These are phyloP conservation scores for Tauraco erythrolophus DNA, from an alignment of 2,113 vertebrate genomes.

Conservation along the genomic window DNA sequence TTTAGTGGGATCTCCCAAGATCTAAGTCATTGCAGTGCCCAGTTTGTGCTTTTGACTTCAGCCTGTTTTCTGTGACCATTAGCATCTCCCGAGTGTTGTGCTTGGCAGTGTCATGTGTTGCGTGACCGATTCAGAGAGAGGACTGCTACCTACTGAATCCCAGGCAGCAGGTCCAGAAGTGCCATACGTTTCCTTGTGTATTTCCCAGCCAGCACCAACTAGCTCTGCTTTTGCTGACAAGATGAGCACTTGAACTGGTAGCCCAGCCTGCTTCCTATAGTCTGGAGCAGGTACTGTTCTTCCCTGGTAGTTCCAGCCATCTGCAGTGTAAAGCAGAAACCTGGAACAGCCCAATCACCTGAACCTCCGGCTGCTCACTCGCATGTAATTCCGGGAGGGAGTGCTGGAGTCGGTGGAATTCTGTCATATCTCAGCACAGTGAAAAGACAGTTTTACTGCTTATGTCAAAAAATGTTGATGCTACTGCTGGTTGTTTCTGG, in stretches of 20 bases:
- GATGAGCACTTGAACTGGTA: neutral
- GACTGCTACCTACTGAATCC: neutral
- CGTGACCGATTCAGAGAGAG: fast-evolving
- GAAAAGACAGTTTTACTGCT: neutral
- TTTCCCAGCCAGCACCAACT: neutral
- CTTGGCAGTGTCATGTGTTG: fast-evolving
- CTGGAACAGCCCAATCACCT: neutral
- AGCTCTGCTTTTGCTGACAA: neutral
- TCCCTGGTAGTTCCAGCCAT: neutral
- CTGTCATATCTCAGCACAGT: neutral
- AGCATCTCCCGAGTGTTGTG: fast-evolving
- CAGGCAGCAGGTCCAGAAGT: neutral
- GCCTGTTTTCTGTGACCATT: neutral
- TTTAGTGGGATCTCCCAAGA: neutral
- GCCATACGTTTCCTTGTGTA: fast-evolving
- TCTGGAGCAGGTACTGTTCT: neutral
- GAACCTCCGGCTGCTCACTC: neutral
- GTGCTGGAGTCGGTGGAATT: neutral
- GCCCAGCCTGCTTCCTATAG: neutral
- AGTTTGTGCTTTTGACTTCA: neutral
- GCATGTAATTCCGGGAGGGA: neutral
- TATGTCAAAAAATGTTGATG: neutral
- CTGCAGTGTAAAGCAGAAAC: neutral
- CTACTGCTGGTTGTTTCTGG: neutral
- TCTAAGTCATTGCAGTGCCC: neutral